phyloP scores from a whole-genome alignment of 1,140 invertebrate genomes.

The Drosophila saltans region DNA sequence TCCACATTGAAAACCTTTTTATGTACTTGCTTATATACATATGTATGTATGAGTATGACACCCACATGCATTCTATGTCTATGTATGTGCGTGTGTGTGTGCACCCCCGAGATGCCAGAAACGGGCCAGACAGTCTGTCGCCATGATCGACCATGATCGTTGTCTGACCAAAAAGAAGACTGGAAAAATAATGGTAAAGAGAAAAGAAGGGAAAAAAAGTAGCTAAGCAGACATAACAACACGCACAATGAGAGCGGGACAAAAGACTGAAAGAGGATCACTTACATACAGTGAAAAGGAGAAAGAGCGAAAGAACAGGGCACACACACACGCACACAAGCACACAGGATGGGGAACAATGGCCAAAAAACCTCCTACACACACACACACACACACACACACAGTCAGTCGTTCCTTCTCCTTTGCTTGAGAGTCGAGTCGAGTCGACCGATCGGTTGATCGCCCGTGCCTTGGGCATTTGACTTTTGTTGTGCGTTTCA shows the following conservation, averaged over 20 bases:
- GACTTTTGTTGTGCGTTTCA: constrained; percentile 77
- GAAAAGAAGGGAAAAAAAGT: constrained; percentile 44
- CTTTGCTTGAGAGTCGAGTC: constrained; percentile 9
- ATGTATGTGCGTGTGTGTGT: neutral
- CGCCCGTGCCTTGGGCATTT: constrained; percentile 73
- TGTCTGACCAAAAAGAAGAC: constrained; percentile 20
- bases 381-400: constrained; percentile 36
- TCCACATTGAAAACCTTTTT: constrained; percentile 18
- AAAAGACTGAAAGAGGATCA: constrained; percentile 61
- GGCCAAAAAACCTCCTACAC: constrained; percentile 60
- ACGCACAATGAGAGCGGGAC: constrained; percentile 71
- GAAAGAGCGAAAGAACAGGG: constrained; percentile 11
- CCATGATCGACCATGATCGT: constrained; percentile 33
- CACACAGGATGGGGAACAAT: constrained; percentile 48
- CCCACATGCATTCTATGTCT: constrained; percentile 10
- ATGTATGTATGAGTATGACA: constrained; percentile 13
- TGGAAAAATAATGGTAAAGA: constrained; percentile 16
- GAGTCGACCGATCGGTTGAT: constrained; percentile 9
- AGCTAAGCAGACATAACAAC: constrained; percentile 57
- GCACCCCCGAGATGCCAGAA: constrained; percentile 51
- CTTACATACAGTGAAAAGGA: constrained; percentile 42
- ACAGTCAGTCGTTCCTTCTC: neutral
- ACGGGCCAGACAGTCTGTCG: constrained; percentile 73
- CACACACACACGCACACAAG: neutral
- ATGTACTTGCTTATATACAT: constrained; percentile 43